Conservation (phyloP, 2,113 vertebrate genomes). For the cattle (Bos taurus) region ARS-UCD2.0 NC_037338.1:46210501-46211000, state of each 20-base stretch:
- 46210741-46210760: background rate
- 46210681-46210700: background rate
- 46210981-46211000: background rate
- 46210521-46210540: slow-evolving; percentile 19
- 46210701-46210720: background rate
- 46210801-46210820: background rate
- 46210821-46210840: background rate
- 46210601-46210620: background rate
- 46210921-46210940: background rate
- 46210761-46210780: background rate
- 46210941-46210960: background rate
- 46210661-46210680: background rate
- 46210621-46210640: background rate
- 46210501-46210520: background rate
- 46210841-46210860: no score
- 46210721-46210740: background rate
- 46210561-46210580: background rate
- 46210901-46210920: background rate
- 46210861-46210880: background rate
- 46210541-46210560: background rate
- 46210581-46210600: background rate
- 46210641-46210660: background rate
- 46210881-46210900: background rate
- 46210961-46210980: background rate
- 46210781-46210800: background rate